Conservation (phyloP, 2,113 vertebrate genomes). For the Oceanodroma tethys region DNA sequence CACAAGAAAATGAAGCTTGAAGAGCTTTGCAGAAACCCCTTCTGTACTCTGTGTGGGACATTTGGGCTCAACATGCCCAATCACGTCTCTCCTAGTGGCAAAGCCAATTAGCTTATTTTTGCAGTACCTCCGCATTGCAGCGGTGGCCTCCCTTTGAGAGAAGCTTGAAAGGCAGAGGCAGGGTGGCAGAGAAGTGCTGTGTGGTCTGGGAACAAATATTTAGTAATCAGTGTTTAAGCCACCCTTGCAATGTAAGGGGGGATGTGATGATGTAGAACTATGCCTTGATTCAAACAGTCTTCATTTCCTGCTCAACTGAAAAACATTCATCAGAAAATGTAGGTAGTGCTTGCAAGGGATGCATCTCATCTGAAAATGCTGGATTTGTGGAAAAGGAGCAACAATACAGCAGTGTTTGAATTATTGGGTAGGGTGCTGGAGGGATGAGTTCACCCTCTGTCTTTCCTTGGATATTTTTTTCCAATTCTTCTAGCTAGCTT, state of each 20-base stretch:
- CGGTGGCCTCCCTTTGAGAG: neutral
- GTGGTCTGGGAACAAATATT: neutral
- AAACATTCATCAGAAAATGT: neutral
- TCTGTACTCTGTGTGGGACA: neutral
- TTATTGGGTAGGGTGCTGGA: neutral
- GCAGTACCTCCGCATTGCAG: neutral
- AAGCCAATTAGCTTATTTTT: neutral
- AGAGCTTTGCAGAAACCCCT: neutral
- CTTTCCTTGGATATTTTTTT: neutral
- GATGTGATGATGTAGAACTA: neutral
- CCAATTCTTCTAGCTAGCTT: neutral
- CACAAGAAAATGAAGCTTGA: neutral
- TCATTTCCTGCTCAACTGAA: neutral
- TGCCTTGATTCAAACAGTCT: neutral
- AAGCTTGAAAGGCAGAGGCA: neutral
- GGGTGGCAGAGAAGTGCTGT: neutral
- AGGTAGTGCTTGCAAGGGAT: neutral
- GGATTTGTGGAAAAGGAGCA: neutral
- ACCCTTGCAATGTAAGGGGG: neutral
- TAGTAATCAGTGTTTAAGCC: neutral
- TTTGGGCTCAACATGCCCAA: neutral
- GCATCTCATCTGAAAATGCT: neutral
- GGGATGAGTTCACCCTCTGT: neutral
- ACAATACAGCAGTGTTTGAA: neutral
- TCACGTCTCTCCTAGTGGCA: fast-evolving